Evolutionary conservation across 2,888 invertebrate species (phyloP).

Genomic region (Prionchulus punctatus): DNA sequence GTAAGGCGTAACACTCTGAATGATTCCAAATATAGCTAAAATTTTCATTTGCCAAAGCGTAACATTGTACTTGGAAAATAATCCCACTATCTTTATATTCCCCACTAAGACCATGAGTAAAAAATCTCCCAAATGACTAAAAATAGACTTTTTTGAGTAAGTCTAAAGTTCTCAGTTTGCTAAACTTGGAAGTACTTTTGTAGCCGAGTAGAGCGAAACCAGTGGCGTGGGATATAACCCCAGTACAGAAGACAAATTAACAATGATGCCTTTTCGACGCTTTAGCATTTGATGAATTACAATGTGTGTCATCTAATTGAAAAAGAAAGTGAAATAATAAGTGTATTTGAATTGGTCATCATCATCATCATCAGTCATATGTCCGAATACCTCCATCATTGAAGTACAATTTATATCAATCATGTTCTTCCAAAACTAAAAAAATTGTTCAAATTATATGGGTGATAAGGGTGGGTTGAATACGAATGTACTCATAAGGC

Average conservation of each 20-base stretch:
- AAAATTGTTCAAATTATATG: no score
- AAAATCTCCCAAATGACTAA: neutral
- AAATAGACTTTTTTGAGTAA: neutral
- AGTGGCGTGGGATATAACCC: conserved; percentile 64
- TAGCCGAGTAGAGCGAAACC: conserved; percentile 65
- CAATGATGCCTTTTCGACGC: conserved; percentile 60
- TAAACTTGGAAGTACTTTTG: conserved; percentile 47
- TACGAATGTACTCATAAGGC: no score
- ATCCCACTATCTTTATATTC: neutral
- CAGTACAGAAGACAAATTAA: conserved; percentile 73
- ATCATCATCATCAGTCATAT: no score
- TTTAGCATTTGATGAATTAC: conserved; percentile 69
- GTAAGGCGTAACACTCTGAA: conserved; percentile 69
- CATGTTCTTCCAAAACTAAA: no score
- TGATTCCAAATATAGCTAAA: no score
- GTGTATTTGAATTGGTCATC: no score
- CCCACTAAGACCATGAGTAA: neutral
- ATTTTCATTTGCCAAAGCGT: no score
- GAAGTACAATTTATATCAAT: no score
- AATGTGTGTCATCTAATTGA: conserved; percentile 58
- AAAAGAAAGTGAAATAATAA: no score
- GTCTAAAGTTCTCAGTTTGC: no score
- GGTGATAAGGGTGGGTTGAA: no score
- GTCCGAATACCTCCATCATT: no score
- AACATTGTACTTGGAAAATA: neutral